Evolutionary conservation across 2,888 invertebrate genomes (phyloP).

Genomic region (Ectemnius continuus): DNA sequence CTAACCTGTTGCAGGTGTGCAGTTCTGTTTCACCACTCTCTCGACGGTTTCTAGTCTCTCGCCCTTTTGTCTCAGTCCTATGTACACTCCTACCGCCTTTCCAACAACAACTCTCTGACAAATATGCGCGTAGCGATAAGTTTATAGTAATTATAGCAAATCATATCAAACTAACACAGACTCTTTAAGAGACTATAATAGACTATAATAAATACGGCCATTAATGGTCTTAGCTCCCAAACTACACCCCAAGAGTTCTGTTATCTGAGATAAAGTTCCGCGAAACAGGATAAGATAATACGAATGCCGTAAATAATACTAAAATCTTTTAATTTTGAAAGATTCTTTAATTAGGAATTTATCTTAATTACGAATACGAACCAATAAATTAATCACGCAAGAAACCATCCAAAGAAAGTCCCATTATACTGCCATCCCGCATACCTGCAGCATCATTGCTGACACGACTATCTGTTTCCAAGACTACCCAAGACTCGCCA

Average conservation of each 20-base stretch:
- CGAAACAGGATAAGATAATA: neutral
- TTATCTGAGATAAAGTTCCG: neutral
- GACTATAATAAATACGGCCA: neutral
- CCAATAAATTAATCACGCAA: neutral
- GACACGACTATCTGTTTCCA: neutral
- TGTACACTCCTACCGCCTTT: neutral
- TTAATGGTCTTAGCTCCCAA: neutral
- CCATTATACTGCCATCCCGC: neutral
- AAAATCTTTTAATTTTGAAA: neutral
- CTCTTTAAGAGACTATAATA: conserved; percentile 1
- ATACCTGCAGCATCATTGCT: neutral
- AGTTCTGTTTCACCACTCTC: neutral
- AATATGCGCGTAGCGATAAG: neutral
- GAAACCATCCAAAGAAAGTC: neutral
- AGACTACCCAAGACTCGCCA: neutral
- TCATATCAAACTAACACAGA: neutral
- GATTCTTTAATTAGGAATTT: conserved; percentile 1
- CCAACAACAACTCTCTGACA: neutral
- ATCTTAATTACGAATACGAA: conserved; percentile 2
- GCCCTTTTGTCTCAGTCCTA: neutral
- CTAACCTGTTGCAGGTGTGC: neutral
- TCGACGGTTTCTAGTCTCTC: neutral
- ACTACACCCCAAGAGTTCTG: neutral
- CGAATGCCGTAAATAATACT: too few species aligned
- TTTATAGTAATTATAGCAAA: neutral